These are phyloP conservation scores for Calephelis virginiensis DNA, from an alignment of 1,140 invertebrate species.

Conservation along the genomic window DNA sequence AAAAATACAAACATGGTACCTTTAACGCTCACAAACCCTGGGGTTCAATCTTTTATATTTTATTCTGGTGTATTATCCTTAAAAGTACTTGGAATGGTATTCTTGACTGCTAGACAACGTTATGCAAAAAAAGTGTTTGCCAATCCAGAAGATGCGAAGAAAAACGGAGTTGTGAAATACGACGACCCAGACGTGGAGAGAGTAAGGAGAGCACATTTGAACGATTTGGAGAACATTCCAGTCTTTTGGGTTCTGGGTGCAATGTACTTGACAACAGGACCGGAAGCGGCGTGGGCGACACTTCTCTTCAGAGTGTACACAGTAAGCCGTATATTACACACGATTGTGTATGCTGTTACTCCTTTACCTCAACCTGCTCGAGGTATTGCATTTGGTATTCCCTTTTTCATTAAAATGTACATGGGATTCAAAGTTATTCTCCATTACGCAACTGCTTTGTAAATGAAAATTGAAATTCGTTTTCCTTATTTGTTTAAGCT, in stretches of 20 bases:
- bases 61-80: slow-evolving; percentile 75
- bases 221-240: slow-evolving; percentile 88
- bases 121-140: slow-evolving; percentile 64
- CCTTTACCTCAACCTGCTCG: slow-evolving; percentile 57
- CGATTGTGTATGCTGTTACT: slow-evolving; percentile 80
- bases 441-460: slow-evolving; percentile 47
- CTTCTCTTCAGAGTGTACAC: slow-evolving; percentile 81
- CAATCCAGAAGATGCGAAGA: slow-evolving; percentile 56
- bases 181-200: slow-evolving; percentile 80
- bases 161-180: slow-evolving; percentile 57
- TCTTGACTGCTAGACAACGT: slow-evolving; percentile 71
- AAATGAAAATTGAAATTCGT: slow-evolving; percentile 11
- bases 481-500: too few relatives aligned
- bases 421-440: slow-evolving; percentile 55
- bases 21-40: slow-evolving; percentile 53
- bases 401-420: slow-evolving; percentile 48
- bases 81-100: slow-evolving; percentile 78
- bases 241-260: slow-evolving; percentile 82
- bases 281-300: slow-evolving; percentile 73
- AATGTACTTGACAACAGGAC: slow-evolving; percentile 82
- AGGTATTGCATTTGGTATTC: slow-evolving; percentile 43
- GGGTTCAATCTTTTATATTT: slow-evolving; percentile 72
- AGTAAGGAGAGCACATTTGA: slow-evolving; percentile 82
- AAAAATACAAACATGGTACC: slow-evolving; percentile 35
- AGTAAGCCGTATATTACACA: slow-evolving; percentile 81